A percentile compares a stretch with the other conserved stretches of the same genome.
These are phyloP conservation scores for Drosophila monieri DNA, from an alignment of 2,888 invertebrate species.

Conservation along the genomic window DNA sequence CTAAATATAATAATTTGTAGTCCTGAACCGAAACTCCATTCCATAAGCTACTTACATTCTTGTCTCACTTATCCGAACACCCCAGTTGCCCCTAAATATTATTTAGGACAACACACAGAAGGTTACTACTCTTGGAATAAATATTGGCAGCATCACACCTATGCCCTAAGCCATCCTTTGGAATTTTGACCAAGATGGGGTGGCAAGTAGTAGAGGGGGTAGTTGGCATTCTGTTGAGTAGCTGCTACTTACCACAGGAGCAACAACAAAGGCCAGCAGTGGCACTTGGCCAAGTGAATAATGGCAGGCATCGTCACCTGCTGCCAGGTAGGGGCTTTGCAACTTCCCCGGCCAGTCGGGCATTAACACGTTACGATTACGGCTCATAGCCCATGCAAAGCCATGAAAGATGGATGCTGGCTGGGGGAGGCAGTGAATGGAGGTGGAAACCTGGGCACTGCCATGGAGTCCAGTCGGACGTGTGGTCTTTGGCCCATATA, in stretches of 20 bases:
- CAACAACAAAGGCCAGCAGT: constrained; percentile 33
- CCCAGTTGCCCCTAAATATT: neutral
- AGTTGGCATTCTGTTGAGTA: constrained; percentile 55
- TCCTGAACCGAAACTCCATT: neutral
- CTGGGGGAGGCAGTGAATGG: neutral
- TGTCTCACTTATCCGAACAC: neutral
- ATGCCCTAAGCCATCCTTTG: neutral
- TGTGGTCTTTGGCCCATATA: constrained; percentile 40
- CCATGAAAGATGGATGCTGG: constrained; percentile 17
- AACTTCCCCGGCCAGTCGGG: constrained; percentile 1
- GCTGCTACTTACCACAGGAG: constrained; percentile 47
- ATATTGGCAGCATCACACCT: constrained; percentile 23
- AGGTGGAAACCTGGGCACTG: constrained; percentile 14
- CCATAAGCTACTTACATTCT: neutral
- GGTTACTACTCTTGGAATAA: constrained; percentile 19
- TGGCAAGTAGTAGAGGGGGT: neutral
- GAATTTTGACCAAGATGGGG: constrained; percentile 9
- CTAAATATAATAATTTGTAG: neutral
- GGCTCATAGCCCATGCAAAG: constrained; percentile 58
- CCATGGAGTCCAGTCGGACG: constrained; percentile 12
- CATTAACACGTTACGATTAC: constrained; percentile 76
- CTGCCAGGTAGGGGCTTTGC: constrained; percentile 1
- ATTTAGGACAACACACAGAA: neutral
- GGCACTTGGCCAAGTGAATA: constrained; percentile 71
- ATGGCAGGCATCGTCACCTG: constrained; percentile 72